Percentiles rank a stretch among this genome's conserved stretches.
These are phyloP conservation scores for Carpatolechia fugitivella DNA, from an alignment of 2,888 invertebrate genomes.

Conservation along the genomic window DNA sequence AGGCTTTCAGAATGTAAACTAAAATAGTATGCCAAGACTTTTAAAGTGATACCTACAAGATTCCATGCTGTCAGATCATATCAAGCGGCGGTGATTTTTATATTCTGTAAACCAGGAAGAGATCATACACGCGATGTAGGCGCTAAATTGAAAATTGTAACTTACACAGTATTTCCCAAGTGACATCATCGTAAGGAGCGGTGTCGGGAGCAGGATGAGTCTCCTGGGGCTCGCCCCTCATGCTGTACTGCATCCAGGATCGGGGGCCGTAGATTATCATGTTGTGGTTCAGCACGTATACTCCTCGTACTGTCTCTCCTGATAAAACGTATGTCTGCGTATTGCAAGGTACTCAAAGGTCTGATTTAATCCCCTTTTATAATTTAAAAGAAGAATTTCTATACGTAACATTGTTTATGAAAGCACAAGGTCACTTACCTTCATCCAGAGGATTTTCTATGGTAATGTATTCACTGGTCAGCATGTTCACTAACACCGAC, in stretches of 20 bases:
- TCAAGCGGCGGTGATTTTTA: too few relatives aligned
- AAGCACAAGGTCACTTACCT: constrained; percentile 47
- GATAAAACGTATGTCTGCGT: constrained; percentile 4
- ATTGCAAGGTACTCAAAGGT: too few relatives aligned
- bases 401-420: too few relatives aligned
- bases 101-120: too few relatives aligned
- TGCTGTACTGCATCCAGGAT: constrained; percentile 88
- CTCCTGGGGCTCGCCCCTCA: constrained; percentile 85
- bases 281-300: constrained; percentile 68
- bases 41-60: too few relatives aligned
- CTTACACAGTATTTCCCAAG: constrained; percentile 87
- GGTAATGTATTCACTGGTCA: constrained; percentile 94
- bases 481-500: constrained; percentile 93
- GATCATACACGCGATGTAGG: too few relatives aligned
- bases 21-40: too few relatives aligned
- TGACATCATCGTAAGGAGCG: constrained; percentile 76
- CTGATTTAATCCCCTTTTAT: too few relatives aligned
- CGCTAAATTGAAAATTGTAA: too few relatives aligned
- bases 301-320: constrained; percentile 72
- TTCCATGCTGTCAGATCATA: too few relatives aligned
- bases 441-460: constrained; percentile 91
- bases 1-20: too few relatives aligned
- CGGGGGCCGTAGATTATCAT: constrained; percentile 88
- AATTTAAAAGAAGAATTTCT: too few relatives aligned
- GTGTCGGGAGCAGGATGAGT: constrained; percentile 78